phyloP scores from a whole-genome alignment of 2,888 invertebrate genomes.

The Ellobium chinense region DNA sequence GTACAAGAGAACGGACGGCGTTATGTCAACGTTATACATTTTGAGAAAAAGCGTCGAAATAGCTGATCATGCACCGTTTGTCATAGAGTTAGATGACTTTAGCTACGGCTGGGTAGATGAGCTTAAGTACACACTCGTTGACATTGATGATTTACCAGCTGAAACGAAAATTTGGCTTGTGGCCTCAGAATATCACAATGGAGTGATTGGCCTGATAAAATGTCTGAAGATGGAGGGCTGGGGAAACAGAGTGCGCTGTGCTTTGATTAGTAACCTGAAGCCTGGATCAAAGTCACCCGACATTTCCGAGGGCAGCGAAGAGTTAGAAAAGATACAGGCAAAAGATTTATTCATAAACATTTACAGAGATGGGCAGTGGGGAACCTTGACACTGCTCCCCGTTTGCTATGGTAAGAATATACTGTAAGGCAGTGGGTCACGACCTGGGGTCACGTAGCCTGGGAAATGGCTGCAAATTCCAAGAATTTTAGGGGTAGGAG shows the following conservation, averaged over 20 bases:
- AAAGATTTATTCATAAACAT: constrained; percentile 6
- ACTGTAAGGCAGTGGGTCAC: too few relatives aligned
- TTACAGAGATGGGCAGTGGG: constrained; percentile 22
- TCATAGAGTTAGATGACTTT: neutral
- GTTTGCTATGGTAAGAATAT: too few relatives aligned
- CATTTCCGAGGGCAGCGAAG: neutral
- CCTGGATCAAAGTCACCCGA: neutral
- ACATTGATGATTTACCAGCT: neutral
- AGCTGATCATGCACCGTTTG: neutral
- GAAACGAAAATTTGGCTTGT: neutral
- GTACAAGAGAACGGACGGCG: neutral
- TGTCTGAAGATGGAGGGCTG: neutral
- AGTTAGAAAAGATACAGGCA: neutral
- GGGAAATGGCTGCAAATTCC: too few relatives aligned
- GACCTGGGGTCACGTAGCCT: too few relatives aligned
- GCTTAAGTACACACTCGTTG: neutral
- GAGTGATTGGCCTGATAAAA: neutral
- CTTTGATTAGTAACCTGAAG: constrained; percentile 1
- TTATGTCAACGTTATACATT: neutral
- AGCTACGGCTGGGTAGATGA: neutral
- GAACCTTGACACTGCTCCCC: neutral
- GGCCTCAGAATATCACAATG: neutral
- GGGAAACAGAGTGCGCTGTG: neutral
- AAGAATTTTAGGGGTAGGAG: too few relatives aligned
- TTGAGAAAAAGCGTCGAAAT: neutral